These are phyloP conservation scores for Melanocharis versteri DNA, from an alignment of 2,113 vertebrate genomes.

Conservation along the genomic window DNA sequence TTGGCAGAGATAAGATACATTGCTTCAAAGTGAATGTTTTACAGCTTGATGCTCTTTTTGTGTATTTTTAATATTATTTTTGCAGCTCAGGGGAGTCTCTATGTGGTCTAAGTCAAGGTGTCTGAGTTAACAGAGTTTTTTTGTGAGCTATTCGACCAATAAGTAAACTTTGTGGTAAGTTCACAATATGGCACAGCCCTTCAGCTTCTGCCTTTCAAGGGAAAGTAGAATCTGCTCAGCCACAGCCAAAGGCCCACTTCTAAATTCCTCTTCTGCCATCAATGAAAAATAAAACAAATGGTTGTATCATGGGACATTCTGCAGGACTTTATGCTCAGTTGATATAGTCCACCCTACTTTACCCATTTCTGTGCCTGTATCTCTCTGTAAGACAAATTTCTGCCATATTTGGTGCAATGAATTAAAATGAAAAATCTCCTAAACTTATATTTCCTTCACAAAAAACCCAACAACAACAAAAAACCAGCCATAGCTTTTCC, in stretches of 20 bases:
- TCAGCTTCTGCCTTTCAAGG: neutral
- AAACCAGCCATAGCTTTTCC: neutral
- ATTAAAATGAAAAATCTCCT: fast-evolving
- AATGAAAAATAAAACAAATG: neutral
- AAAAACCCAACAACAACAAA: neutral
- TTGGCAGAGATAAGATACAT: neutral
- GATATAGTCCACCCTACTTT: neutral
- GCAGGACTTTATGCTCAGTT: neutral
- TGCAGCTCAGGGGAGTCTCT: neutral
- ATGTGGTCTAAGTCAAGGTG: neutral
- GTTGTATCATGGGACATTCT: neutral
- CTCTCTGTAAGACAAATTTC: neutral
- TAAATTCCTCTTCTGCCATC: neutral
- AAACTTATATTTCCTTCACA: neutral
- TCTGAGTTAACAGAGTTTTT: neutral
- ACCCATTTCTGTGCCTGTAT: neutral
- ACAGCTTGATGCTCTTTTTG: neutral
- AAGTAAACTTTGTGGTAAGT: neutral
- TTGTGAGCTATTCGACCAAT: neutral
- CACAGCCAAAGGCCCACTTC: no score
- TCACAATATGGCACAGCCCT: fast-evolving
- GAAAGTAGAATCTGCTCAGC: neutral
- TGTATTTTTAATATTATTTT: neutral
- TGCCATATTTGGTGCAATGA: neutral
- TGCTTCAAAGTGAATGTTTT: neutral